Conservation (phyloP, 1,140 invertebrate species). For the Drosophila nebulosa region DNA sequence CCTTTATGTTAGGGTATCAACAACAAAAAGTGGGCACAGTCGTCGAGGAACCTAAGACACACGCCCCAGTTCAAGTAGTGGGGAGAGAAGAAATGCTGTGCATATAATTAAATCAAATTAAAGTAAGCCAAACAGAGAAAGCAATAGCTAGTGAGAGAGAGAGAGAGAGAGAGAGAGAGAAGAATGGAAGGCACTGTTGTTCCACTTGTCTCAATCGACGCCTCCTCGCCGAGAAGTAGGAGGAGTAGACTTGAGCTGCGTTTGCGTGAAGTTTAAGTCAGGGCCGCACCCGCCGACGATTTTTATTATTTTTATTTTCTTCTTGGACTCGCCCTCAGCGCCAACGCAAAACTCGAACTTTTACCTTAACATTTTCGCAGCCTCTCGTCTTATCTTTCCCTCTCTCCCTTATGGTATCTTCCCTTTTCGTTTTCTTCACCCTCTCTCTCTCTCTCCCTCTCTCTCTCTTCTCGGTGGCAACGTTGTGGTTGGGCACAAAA, state of each 20-base stretch:
- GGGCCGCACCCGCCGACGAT: conserved; percentile 54
- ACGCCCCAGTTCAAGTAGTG: conserved; percentile 40
- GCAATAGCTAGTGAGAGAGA: conserved; percentile 18
- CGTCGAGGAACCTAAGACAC: conserved; percentile 46
- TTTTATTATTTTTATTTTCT: conserved; percentile 10
- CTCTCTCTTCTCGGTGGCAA: not conserved
- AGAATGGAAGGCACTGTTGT: conserved; percentile 37
- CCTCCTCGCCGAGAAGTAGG: conserved; percentile 26
- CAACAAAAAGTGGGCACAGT: conserved; percentile 54
- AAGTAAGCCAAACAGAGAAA: conserved; percentile 37
- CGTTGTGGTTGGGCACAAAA: conserved; percentile 63
- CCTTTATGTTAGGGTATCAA: not conserved
- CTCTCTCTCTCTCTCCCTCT: not conserved
- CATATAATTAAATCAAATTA: conserved; percentile 80
- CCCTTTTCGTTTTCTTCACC: too few species aligned
- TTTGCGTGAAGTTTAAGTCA: conserved; percentile 47
- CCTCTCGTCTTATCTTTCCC: not conserved
- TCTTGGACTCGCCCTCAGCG: conserved; percentile 68
- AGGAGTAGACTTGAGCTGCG: conserved; percentile 16
- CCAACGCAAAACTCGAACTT: conserved; percentile 67
- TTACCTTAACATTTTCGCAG: conserved; percentile 1
- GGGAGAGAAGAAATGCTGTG: conserved; percentile 32
- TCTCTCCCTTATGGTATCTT: not conserved
- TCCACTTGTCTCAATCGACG: conserved; percentile 68
- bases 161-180: conserved; percentile 21